Conservation (phyloP, 2,888 invertebrate genomes). For the Apeira syringaria region DNA sequence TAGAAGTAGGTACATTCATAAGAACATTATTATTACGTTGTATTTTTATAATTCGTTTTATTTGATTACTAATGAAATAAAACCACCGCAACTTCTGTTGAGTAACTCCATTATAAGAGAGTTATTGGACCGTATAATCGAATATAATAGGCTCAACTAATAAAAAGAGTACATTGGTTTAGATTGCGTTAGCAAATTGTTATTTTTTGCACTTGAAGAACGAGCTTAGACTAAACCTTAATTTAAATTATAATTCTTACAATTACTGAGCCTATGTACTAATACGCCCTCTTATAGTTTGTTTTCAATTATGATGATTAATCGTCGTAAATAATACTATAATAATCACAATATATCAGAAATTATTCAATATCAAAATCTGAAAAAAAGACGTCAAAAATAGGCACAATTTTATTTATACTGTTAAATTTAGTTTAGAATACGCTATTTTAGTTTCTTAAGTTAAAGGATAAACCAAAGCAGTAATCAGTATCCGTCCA, state of each 20-base stretch:
- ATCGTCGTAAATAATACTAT: too few species aligned
- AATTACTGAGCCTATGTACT: neutral
- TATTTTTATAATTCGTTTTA: conserved; percentile 14
- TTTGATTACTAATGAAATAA: conserved; percentile 41
- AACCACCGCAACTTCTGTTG: conserved; percentile 48
- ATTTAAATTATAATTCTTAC: neutral
- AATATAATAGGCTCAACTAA: conserved; percentile 1
- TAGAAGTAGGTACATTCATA: too few species aligned
- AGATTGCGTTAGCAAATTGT: conserved; percentile 8
- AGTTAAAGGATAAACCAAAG: conserved; percentile 71
- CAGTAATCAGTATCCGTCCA: conserved; percentile 84
- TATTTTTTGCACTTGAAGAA: too few species aligned
- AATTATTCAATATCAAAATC: too few species aligned
- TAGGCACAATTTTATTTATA: neutral
- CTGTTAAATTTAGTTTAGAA: conserved; percentile 26
- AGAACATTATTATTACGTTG: too few species aligned
- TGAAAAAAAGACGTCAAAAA: too few species aligned
- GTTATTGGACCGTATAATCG: conserved; percentile 6
- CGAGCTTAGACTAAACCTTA: neutral
- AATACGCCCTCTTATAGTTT: conserved; percentile 16
- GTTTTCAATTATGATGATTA: too few species aligned
- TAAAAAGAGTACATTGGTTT: neutral
- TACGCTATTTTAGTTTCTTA: conserved; percentile 32
- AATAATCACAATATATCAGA: too few species aligned
- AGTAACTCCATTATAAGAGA: conserved; percentile 7